phyloP scores from a whole-genome alignment of 2,113 vertebrate species.

The Neogobius melanostomus region DNA sequence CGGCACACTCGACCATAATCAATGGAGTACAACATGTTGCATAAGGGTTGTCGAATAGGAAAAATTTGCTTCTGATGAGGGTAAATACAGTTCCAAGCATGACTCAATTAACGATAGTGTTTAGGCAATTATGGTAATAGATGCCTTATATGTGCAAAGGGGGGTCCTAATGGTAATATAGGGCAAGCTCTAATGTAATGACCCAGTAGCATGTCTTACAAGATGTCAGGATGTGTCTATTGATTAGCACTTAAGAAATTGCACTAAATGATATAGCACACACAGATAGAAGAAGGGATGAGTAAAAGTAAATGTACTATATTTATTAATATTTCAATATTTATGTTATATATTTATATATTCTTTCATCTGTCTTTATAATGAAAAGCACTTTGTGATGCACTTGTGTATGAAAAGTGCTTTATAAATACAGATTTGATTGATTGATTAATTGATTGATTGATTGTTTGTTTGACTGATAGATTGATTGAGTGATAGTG shows the following conservation, averaged over 20 bases:
- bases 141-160: not conserved
- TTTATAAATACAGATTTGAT: no score
- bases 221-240: constrained; percentile 1
- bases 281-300: not conserved
- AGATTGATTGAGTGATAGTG: no score
- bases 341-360: no score
- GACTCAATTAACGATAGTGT: not conserved
- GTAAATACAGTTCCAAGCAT: constrained; percentile 17
- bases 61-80: not conserved
- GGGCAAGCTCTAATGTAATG: not conserved
- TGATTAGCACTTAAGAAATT: constrained; percentile 1
- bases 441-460: no score
- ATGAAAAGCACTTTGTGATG: no score
- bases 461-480: no score
- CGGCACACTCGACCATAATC: constrained; percentile 27
- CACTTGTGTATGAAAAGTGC: no score
- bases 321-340: no score
- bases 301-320: not conserved
- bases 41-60: not conserved
- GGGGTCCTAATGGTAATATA: not conserved
- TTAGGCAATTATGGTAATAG: not conserved
- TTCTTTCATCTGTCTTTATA: no score
- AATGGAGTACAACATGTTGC: constrained; percentile 9
- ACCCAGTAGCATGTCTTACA: not conserved
- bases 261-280: not conserved